Percentiles rank a stretch among this genome's conserved stretches.
Evolutionary conservation across 37 sponge, comb jelly and placozoan genomes (phyloP).

Genomic region (Bolinopsis microptera): DNA sequence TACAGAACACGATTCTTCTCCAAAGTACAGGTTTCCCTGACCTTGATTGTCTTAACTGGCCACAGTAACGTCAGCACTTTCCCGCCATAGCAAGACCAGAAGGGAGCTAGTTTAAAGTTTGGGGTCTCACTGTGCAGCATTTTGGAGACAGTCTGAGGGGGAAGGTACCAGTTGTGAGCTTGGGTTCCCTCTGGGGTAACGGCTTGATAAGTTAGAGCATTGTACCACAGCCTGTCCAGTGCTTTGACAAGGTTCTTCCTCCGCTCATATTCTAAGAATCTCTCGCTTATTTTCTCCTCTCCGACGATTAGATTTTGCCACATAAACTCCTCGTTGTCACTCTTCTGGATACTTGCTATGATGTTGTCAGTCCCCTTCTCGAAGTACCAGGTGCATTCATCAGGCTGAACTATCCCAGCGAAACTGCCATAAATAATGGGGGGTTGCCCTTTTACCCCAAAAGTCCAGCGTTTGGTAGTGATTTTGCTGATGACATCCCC

Average conservation of each 20-base stretch:
- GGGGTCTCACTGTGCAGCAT: slow-evolving; percentile 36
- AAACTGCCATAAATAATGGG: slow-evolving; percentile 56
- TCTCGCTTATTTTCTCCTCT: slow-evolving; percentile 55
- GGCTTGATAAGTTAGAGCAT: slow-evolving; percentile 50
- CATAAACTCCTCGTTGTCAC: slow-evolving; percentile 6
- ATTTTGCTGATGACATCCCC: slow-evolving; percentile 41
- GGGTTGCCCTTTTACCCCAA: slow-evolving; percentile 35
- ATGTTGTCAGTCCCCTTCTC: slow-evolving; percentile 23
- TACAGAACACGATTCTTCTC: background rate
- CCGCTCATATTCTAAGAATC: slow-evolving; percentile 6
- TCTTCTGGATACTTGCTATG: slow-evolving; percentile 64
- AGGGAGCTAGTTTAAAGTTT: slow-evolving; percentile 19
- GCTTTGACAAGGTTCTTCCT: background rate
- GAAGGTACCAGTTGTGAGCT: background rate
- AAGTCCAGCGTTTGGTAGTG: slow-evolving; percentile 40
- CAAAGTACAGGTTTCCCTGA: slow-evolving; percentile 22
- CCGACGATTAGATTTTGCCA: slow-evolving; percentile 60
- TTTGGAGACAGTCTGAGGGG: background rate
- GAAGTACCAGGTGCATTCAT: slow-evolving; percentile 66
- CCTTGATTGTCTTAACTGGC: slow-evolving; percentile 32
- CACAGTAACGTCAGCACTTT: slow-evolving; percentile 61
- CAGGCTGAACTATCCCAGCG: slow-evolving; percentile 37
- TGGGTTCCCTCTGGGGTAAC: slow-evolving; percentile 59
- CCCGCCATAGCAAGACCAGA: slow-evolving; percentile 65
- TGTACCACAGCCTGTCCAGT: slow-evolving; percentile 21